These are phyloP conservation scores for Leuciscus idus DNA, from an alignment of 2,113 vertebrate species.

Conservation along the genomic window DNA sequence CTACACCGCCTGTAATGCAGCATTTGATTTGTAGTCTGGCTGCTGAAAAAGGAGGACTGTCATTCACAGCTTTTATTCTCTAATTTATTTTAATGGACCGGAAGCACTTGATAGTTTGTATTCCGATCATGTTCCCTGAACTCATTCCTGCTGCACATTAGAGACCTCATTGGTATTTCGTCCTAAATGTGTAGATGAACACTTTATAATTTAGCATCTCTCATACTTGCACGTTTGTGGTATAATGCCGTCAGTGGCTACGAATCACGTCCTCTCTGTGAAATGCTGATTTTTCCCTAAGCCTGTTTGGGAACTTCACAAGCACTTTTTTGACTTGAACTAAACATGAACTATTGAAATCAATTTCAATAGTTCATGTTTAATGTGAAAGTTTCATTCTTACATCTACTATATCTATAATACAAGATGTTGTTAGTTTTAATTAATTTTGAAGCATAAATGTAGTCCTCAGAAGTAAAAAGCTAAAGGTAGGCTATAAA, in stretches of 20 bases:
- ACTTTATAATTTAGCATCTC: not conserved
- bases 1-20: slow-evolving; percentile 7
- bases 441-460: no score
- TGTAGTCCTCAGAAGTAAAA: no score
- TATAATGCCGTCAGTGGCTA: not conserved
- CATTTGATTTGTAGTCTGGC: slow-evolving; percentile 6
- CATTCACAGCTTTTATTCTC: slow-evolving; percentile 16
- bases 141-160: not conserved
- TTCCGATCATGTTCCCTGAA: not conserved
- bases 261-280: not conserved
- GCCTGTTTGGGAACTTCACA: not conserved
- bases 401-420: no score
- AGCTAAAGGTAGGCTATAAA: no score
- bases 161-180: not conserved
- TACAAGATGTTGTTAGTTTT: no score
- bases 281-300: not conserved
- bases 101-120: not conserved
- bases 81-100: not conserved
- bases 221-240: not conserved
- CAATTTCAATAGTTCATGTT: no score
- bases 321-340: not conserved
- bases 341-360: no score
- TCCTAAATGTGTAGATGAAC: not conserved
- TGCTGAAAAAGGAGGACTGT: not conserved
- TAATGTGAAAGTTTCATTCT: no score